A percentile compares a stretch with the other conserved stretches of the same genome.
phyloP scores from a whole-genome alignment of 1,140 invertebrate genomes.

The Grapholita molesta region DNA sequence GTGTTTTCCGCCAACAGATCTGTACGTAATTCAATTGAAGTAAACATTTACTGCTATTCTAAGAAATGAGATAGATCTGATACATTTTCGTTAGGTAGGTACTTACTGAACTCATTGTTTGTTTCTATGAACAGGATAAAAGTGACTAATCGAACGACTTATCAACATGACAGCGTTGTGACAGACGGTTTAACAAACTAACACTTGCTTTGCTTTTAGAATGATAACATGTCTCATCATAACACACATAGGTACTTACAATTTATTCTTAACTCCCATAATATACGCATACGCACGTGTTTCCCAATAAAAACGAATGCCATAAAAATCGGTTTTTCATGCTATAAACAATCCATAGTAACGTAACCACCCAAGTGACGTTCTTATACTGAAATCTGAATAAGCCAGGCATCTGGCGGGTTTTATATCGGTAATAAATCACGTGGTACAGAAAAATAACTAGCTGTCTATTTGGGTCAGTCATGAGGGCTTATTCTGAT shows the following conservation, averaged over 20 bases:
- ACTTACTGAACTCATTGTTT: too few relatives aligned
- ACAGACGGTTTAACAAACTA: too few relatives aligned
- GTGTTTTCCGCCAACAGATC: too few relatives aligned
- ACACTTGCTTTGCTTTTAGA: too few relatives aligned
- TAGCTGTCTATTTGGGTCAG: constrained; percentile 10
- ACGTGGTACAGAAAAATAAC: constrained; percentile 11
- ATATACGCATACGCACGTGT: neutral
- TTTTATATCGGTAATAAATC: constrained; percentile 15
- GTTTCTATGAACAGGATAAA: too few relatives aligned
- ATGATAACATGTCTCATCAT: too few relatives aligned
- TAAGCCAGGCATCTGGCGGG: neutral
- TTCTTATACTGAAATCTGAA: neutral
- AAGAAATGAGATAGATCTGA: too few relatives aligned
- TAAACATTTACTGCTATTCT: too few relatives aligned
- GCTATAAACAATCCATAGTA: neutral
- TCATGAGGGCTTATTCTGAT: neutral
- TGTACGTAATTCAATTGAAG: too few relatives aligned
- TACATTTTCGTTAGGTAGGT: too few relatives aligned
- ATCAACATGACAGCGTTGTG: too few relatives aligned
- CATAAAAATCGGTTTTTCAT: neutral
- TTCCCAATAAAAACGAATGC: neutral
- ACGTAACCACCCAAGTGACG: constrained; percentile 1
- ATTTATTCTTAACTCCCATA: neutral
- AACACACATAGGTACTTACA: neutral
- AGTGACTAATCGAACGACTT: too few relatives aligned